A percentile compares a stretch with the other conserved stretches of the same genome.
Conservation (phyloP, 2,888 invertebrate genomes). For the Drosophila colorata region DNA sequence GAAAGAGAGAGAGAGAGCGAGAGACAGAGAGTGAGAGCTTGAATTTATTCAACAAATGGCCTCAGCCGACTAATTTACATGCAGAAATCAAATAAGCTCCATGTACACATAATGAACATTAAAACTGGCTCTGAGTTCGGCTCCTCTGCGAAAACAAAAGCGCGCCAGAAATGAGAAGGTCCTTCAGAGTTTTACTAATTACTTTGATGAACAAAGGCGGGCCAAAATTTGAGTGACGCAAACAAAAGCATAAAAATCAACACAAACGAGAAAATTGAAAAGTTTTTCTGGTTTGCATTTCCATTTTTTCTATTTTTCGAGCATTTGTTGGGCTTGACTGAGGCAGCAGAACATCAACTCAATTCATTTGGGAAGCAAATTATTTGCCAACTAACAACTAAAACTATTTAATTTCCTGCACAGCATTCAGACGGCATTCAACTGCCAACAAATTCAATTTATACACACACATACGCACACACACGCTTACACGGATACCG, state of each 20-base stretch:
- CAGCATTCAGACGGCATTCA: constrained; percentile 13
- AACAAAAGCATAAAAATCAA: constrained; percentile 69
- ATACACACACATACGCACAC: constrained; percentile 21
- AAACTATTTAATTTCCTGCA: constrained; percentile 76
- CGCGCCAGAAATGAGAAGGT: constrained; percentile 50
- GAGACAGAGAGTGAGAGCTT: constrained; percentile 12
- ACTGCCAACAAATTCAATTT: constrained; percentile 67
- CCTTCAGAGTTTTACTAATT: constrained; percentile 75
- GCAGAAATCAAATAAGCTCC: constrained; percentile 76
- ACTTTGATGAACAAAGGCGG: constrained; percentile 79
- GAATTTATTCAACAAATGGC: constrained; percentile 73
- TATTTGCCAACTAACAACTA: constrained; percentile 71
- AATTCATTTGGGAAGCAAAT: constrained; percentile 37
- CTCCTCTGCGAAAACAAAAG: constrained; percentile 38
- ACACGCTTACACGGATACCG: constrained; percentile 14
- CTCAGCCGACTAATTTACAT: constrained; percentile 76
- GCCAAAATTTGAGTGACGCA: constrained; percentile 66
- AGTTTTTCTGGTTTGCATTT: constrained; percentile 24
- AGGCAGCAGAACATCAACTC: constrained; percentile 4
- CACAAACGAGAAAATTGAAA: constrained; percentile 70
- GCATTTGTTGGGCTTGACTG: constrained; percentile 22
- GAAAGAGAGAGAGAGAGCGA: too few species aligned
- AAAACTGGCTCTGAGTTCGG: constrained; percentile 19
- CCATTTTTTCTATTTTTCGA: neutral
- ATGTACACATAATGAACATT: constrained; percentile 67